Base-by-base conservation (phyloP, 2,888 invertebrate species). In the Thereva nobilitata region DNA sequence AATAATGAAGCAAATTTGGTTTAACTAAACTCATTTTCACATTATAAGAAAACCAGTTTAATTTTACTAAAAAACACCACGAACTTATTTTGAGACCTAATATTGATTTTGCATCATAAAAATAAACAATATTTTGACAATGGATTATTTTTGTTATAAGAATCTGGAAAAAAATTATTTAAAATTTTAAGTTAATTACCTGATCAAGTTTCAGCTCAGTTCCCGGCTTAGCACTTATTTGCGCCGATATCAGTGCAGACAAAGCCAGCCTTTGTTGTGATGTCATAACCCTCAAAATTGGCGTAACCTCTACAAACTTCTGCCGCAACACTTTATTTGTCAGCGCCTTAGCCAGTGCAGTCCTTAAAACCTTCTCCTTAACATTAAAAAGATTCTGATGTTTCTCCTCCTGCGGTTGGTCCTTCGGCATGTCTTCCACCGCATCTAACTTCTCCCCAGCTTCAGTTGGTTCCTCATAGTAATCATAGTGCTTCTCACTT, bases 211-310 rank as follows among this genome's bases (percentile, higher is more conserved):
- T 84, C 4, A 86, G 76, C 1, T 85, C 84, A n/a, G 76, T 72
- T 0, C 76, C 74, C 59, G 83, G 82, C 0, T 84, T 84, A 1
- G 85, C 84, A 72, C 83, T 84, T 56, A 86, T 83, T 76, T 87
- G 86, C 3, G 83, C 85, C 1, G 87, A 85, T 4, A 88, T 87
- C 47, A 89, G 73, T 0, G 87, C 85, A 0, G 87, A 87, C 66
- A 88, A 76, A 1, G 86, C 85, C 67, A 86, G 79, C 40, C 87
- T 80, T 77, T 89, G 88, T 38, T 84, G 83, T 0, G 85, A 84
- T 1, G 87, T 85, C 81, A 88, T 84, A 3, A 84, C 85, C 55
- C 87, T 82, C 71, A 88, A 80, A 71, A 88, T 87, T 49, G 89
- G 88, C 78, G 88, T 79, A 35, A 87, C 83, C 77, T 87, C 85